Evolutionary conservation across 2,113 vertebrate species (phyloP), one percentile per base, ranked within the genome.

Genomic region (Vidua chalybeata): DNA sequence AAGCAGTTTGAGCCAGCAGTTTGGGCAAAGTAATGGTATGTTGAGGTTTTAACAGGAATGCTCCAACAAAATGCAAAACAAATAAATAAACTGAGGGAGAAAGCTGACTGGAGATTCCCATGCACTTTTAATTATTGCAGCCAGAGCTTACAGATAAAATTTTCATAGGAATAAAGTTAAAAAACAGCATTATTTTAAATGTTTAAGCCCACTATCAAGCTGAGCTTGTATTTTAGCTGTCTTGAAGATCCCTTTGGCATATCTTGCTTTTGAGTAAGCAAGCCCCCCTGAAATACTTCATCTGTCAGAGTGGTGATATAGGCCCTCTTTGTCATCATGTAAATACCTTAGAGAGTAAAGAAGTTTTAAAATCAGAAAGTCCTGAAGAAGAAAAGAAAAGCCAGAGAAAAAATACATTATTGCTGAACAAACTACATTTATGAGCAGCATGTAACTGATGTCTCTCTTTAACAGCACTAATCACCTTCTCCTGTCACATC

Each of bases 401-500:
- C 27, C 27, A 67, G 76, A 59, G 20, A 27, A 54, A 77, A 63
- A 80, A 9, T 45, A 79, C 39, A 66, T 72, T 96, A 95, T 48
- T 80, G 68, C 80, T 0, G 2, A 92, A 90, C 48, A 91, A 95
- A 86, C 61, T 80, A 2, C 80, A 74, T 95, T 96, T 97, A 94
- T 93, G 96, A 93, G 84, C 21, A n/a, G 80, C 37, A 37, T 90
- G 80, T 84, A 87, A 95, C 51, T 76, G 92, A 96, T 94, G 76
- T 79, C 59, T 95, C 30, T 43, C 31, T 51, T 13, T 92, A 96
- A 96, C 45, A 80, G 71, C 61, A 96, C 77, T 58, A 89, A 79
- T 91, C 79, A 41, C 77, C 89, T 94, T 89, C 86, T 91, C 52
- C 68, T 90, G 92, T 96, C 95, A 95, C 87, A 90, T 93, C 74